Evolutionary conservation across 2,888 invertebrate species (phyloP).

Genomic region (Parnassius glacialis): DNA sequence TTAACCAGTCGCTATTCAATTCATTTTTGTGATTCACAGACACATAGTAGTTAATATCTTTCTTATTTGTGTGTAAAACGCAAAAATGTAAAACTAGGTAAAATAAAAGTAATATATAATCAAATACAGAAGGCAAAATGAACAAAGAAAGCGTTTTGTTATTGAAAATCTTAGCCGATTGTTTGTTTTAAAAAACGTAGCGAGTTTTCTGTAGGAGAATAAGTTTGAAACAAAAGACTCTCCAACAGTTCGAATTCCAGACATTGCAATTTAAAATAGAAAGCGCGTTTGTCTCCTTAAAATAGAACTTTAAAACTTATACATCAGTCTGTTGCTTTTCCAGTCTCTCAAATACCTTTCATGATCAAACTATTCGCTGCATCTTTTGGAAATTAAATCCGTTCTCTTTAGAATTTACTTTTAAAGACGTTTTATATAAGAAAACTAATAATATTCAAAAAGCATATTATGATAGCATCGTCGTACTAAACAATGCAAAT

Average conservation of each 20-base stretch:
- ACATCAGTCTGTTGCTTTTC: constrained; percentile 19
- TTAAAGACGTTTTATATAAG: not conserved
- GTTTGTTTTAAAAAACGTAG: constrained; percentile 16
- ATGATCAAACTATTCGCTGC: constrained; percentile 10
- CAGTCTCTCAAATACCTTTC: constrained; percentile 18
- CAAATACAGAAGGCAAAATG: not conserved
- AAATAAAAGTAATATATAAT: not conserved
- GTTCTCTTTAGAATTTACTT: constrained; percentile 6
- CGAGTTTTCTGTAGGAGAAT: constrained; percentile 2
- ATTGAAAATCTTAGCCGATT: constrained; percentile 9
- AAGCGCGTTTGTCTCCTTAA: constrained; percentile 24
- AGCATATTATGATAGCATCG: no score
- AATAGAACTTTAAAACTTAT: constrained; percentile 25
- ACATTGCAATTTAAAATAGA: constrained; percentile 25
- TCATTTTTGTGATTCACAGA: no score
- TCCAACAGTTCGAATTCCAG: constrained; percentile 14
- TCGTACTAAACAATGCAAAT: no score
- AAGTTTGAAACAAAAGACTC: constrained; percentile 20
- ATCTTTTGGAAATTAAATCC: constrained; percentile 16
- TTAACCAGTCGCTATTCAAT: no score
- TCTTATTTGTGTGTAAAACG: no score
- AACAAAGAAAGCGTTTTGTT: constrained; percentile 10
- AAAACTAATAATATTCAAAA: no score
- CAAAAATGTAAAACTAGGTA: not conserved
- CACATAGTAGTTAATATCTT: no score